phyloP scores from a whole-genome alignment of 2,888 invertebrate species.

The Drepanosiphum platanoidis region DNA sequence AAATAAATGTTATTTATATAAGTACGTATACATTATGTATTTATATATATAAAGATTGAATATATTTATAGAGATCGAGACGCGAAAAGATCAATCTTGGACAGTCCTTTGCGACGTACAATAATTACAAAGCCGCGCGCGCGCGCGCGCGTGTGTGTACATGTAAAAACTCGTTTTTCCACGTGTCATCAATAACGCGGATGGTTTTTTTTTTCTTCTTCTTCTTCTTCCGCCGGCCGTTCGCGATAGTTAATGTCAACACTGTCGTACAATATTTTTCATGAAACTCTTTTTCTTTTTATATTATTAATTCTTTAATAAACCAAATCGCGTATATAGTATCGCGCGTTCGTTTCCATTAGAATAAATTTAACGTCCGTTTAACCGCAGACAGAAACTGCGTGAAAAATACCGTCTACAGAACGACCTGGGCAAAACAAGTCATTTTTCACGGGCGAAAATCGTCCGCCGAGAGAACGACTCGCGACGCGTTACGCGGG shows the following conservation, averaged over 20 bases:
- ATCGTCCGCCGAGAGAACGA: background rate
- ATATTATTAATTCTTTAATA: background rate
- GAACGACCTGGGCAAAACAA: constrained; percentile 18
- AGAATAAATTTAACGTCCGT: constrained; percentile 42
- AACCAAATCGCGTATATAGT: too few relatives aligned
- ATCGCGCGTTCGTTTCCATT: constrained; percentile 1
- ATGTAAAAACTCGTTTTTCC: constrained; percentile 49
- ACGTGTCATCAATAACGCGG: constrained; percentile 43
- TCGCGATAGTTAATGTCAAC: constrained; percentile 50
- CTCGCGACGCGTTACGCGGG: background rate
- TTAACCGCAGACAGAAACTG: constrained; percentile 32
- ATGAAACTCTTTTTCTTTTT: background rate
- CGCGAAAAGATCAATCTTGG: constrained; percentile 48
- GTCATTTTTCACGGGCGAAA: constrained; percentile 13
- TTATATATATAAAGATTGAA: background rate
- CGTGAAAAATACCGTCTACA: background rate
- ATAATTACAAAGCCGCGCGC: constrained; percentile 36
- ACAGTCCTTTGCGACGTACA: constrained; percentile 35
- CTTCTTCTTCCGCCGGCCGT: background rate
- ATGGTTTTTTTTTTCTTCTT: background rate
- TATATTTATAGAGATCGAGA: constrained; percentile 43
- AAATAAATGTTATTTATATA: background rate
- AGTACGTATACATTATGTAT: background rate
- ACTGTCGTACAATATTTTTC: constrained; percentile 38
- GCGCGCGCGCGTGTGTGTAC: background rate